phyloP scores from a whole-genome alignment of 2,797 vertebrate species.

The Denticeps clupeoides region DNA sequence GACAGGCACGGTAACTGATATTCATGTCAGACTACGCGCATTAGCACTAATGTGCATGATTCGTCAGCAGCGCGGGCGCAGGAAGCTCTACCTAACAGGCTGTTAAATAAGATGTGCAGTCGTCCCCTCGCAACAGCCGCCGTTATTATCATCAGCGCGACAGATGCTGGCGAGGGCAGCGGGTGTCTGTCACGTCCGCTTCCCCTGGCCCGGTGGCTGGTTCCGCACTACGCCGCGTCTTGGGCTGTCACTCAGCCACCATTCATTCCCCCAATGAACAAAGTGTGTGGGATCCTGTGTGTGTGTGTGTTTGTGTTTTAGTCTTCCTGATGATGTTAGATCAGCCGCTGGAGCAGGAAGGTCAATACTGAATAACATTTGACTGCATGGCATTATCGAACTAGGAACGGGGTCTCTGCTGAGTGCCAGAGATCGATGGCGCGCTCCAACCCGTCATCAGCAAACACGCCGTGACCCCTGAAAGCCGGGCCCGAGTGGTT shows the following conservation, averaged over 20 bases:
- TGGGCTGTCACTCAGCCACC: no score
- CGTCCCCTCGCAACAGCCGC: conserved; percentile 17
- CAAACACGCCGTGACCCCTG: conserved; percentile 3
- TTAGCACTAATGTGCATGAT: conserved; percentile 31
- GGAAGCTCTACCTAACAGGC: conserved; percentile 35
- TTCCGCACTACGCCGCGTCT: no score
- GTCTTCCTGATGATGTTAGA: background rate
- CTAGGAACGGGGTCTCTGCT: conserved; percentile 5
- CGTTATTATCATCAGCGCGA: conserved; percentile 25
- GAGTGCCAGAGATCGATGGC: background rate
- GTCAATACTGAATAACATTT: conserved; percentile 12
- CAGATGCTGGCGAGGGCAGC: background rate
- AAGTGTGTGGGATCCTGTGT: background rate
- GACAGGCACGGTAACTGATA: conserved; percentile 21
- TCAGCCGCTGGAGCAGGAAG: background rate
- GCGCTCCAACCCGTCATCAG: conserved; percentile 2
- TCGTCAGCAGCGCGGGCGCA: conserved; percentile 22
- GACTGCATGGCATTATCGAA: conserved; percentile 1
- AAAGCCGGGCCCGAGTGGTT: background rate
- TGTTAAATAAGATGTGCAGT: conserved; percentile 42
- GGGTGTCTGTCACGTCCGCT: conserved; percentile 10
- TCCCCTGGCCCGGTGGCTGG: background rate
- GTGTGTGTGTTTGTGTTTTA: background rate
- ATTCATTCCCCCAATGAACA: no score
- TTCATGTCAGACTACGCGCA: conserved; percentile 14